These are phyloP conservation scores for Germaria angustata DNA, from an alignment of 2,888 invertebrate genomes.

Conservation along the genomic window DNA sequence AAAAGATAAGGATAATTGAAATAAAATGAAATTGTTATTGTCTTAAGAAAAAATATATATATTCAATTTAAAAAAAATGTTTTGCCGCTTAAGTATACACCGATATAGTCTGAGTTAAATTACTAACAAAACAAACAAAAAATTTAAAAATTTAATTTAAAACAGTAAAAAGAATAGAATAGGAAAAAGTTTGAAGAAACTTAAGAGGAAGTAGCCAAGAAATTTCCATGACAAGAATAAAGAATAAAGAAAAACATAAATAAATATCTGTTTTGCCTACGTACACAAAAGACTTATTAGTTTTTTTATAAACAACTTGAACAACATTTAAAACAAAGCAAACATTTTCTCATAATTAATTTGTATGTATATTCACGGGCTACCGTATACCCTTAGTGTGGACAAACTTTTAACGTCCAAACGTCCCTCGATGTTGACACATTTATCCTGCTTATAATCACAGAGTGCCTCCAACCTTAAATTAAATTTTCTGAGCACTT, in stretches of 20 bases:
- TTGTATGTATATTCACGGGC: too few relatives aligned
- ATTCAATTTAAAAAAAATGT: too few relatives aligned
- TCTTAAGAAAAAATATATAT: conserved; percentile 24
- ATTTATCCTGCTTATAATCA: too few relatives aligned
- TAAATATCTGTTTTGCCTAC: too few relatives aligned
- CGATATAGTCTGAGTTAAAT: not conserved
- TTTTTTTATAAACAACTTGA: not conserved
- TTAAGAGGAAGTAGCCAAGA: not conserved
- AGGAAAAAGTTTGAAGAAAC: not conserved
- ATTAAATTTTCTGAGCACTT: too few relatives aligned
- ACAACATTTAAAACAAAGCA: not conserved
- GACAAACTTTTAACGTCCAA: too few relatives aligned
- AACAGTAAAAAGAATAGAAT: not conserved
- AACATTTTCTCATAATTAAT: too few relatives aligned
- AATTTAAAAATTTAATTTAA: too few relatives aligned
- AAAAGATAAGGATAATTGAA: conserved; percentile 6
- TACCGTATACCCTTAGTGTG: too few relatives aligned
- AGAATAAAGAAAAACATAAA: not conserved
- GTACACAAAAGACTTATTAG: too few relatives aligned
- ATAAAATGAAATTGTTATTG: conserved; percentile 39
- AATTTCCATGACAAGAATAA: not conserved
- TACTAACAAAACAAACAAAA: not conserved
- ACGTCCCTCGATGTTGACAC: too few relatives aligned
- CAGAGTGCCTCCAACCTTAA: too few relatives aligned
- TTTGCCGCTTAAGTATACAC: not conserved